Percentiles rank a stretch among this genome's conserved stretches.
Evolutionary conservation across 2,113 vertebrate genomes (phyloP).

Genomic region (Picathartes gymnocephalus): DNA sequence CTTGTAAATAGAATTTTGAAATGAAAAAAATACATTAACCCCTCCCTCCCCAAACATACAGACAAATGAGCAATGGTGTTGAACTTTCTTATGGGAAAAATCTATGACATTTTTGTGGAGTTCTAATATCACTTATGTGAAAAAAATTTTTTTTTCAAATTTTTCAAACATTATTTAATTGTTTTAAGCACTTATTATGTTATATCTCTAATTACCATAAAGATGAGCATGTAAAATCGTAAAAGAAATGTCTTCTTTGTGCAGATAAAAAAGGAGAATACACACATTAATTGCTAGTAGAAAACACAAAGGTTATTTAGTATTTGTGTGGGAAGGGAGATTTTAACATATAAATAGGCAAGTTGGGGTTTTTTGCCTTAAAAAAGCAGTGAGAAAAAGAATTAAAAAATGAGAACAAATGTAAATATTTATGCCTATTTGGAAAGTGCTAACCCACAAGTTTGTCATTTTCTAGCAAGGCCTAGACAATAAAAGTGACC

Average conservation of each 20-base stretch:
- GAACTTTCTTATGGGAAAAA: background rate
- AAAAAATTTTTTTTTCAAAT: background rate
- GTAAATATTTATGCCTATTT: background rate
- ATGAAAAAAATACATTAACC: fast-evolving
- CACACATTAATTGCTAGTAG: background rate
- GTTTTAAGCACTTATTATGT: background rate
- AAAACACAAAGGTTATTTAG: background rate
- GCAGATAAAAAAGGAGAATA: background rate
- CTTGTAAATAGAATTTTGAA: background rate
- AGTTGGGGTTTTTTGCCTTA: background rate
- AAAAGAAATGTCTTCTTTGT: background rate
- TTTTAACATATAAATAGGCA: fast-evolving
- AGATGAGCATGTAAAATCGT: background rate
- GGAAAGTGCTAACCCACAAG: background rate
- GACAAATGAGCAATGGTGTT: background rate
- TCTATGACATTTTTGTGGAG: background rate
- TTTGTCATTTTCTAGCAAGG: background rate
- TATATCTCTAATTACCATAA: background rate
- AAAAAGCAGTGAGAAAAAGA: background rate
- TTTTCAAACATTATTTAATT: background rate
- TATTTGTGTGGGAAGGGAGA: background rate
- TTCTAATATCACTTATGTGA: background rate
- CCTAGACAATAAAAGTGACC: background rate
- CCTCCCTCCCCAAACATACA: fast-evolving
- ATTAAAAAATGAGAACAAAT: background rate